Evolutionary conservation across 1,140 invertebrate genomes (phyloP).

Genomic region (Argopecten irradians): DNA sequence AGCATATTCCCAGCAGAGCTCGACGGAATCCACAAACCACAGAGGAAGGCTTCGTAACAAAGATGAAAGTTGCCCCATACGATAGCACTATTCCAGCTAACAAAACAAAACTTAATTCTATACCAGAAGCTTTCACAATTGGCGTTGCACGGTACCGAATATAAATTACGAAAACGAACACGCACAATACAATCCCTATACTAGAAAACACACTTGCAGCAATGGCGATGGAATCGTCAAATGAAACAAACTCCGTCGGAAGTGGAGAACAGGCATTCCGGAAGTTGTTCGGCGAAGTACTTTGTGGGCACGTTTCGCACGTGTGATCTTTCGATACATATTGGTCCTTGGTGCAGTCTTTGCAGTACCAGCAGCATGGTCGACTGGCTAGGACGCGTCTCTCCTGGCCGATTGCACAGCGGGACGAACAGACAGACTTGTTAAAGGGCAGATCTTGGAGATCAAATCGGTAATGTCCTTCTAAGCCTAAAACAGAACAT

Average conservation of each 20-base stretch:
- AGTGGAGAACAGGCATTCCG: slow-evolving; percentile 79
- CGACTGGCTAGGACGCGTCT: background rate
- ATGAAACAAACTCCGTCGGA: slow-evolving; percentile 35
- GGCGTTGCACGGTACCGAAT: slow-evolving; percentile 50
- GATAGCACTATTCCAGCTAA: slow-evolving; percentile 58
- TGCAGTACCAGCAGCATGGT: slow-evolving; percentile 60
- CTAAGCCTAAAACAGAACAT: background rate
- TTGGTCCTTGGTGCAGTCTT: slow-evolving; percentile 56
- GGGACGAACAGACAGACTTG: slow-evolving; percentile 15
- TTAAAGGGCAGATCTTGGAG: background rate
- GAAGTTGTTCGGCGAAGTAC: slow-evolving; percentile 67
- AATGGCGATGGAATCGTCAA: slow-evolving; percentile 73
- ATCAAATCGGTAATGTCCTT: background rate
- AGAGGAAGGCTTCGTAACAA: slow-evolving; percentile 81
- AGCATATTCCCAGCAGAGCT: slow-evolving; percentile 84
- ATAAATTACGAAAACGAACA: slow-evolving; percentile 56
- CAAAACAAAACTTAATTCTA: slow-evolving; percentile 64
- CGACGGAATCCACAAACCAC: slow-evolving; percentile 86
- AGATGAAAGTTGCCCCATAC: slow-evolving; percentile 52
- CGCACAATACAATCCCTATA: slow-evolving; percentile 76
- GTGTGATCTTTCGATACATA: slow-evolving; percentile 34
- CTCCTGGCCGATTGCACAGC: slow-evolving; percentile 27
- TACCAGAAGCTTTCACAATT: slow-evolving; percentile 68
- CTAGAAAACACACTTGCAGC: slow-evolving; percentile 77
- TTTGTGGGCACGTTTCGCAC: slow-evolving; percentile 56